phyloP scores from a whole-genome alignment of 2,113 vertebrate species.

The Collichthys lucidus region DNA sequence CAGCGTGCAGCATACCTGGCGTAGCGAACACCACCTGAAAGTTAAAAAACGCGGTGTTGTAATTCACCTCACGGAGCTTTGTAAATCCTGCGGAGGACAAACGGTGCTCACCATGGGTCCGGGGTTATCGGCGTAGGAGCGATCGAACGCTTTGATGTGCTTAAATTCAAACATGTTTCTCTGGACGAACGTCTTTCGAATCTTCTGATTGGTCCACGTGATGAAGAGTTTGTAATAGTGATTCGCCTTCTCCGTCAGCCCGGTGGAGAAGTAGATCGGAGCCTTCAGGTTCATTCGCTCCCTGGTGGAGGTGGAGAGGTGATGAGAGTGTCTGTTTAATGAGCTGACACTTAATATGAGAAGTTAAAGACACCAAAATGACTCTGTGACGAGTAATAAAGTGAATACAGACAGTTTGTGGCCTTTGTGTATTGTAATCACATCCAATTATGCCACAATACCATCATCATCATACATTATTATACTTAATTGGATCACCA shows the following conservation, averaged over 20 bases:
- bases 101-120: conserved; percentile 90
- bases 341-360: conserved; percentile 5
- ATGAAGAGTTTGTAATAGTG: conserved; percentile 99
- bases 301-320: conserved; percentile 79
- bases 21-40: conserved; percentile 96
- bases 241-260: conserved; percentile 97
- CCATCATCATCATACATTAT: neutral
- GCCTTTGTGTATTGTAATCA: conserved; percentile 12
- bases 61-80: neutral
- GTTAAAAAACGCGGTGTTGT: neutral
- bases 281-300: conserved; percentile 98
- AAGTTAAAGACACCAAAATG: conserved; percentile 6
- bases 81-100: fast-evolving
- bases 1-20: conserved; percentile 97
- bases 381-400: conserved; percentile 11
- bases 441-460: neutral
- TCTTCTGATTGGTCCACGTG: conserved; percentile 99
- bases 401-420: neutral
- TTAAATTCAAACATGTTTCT: conserved; percentile 99
- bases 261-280: conserved; percentile 98
- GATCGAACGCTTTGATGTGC: conserved; percentile 97
- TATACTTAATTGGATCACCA: conserved; percentile 8
- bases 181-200: conserved; percentile 97
- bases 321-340: neutral
- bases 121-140: conserved; percentile 94